Conservation (phyloP, 2,113 vertebrate species). For the Baryphthengus martii region DNA sequence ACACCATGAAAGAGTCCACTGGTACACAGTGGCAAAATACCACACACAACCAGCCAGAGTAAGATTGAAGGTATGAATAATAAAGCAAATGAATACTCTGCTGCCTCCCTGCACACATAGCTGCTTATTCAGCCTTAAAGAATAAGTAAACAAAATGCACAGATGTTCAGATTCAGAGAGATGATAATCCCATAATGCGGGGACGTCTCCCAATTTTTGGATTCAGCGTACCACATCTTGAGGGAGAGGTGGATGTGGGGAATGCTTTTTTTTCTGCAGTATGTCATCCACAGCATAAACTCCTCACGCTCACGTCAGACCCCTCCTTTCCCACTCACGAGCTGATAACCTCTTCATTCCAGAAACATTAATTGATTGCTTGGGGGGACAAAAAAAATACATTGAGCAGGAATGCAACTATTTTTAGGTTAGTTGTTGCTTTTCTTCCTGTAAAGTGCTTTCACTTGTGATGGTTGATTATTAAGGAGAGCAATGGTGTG, state of each 20-base stretch:
- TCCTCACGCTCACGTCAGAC: neutral
- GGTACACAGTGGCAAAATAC: neutral
- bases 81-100: neutral
- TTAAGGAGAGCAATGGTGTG: neutral
- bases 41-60: neutral
- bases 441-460: neutral
- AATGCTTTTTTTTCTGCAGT: neutral
- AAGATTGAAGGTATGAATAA: neutral
- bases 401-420: neutral
- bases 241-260: neutral
- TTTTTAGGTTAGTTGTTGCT: neutral
- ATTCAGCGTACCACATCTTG: neutral
- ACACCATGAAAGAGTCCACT: neutral
- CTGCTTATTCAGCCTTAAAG: neutral
- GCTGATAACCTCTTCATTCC: neutral
- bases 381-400: neutral
- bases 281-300: neutral
- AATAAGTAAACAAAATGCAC: neutral
- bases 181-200: neutral
- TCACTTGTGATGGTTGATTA: neutral
- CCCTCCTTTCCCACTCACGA: neutral
- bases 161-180: neutral
- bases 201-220: neutral
- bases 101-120: neutral
- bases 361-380: constrained; percentile 21